Evolutionary conservation across 2,113 vertebrate genomes (phyloP).

Genomic region (Ellobius talpinus): DNA sequence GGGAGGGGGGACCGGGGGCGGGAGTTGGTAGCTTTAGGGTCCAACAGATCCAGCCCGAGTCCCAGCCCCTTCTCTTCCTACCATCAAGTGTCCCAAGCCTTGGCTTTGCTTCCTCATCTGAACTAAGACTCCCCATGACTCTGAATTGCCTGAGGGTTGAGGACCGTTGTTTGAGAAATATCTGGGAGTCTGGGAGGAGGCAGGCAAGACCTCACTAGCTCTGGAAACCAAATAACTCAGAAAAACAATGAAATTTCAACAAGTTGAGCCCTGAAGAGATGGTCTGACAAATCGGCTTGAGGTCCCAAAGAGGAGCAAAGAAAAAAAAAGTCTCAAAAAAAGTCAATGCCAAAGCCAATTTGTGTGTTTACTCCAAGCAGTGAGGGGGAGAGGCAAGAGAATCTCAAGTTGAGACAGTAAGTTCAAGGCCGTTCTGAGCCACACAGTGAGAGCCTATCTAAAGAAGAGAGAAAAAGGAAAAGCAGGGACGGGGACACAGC

Average conservation of each 20-base stretch:
- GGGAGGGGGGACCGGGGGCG: fast-evolving
- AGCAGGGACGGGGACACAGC: background rate
- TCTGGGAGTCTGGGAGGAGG: background rate
- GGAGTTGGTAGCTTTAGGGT: background rate
- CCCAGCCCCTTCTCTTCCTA: background rate
- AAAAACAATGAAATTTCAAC: background rate
- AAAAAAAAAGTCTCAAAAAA: background rate
- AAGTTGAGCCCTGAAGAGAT: background rate
- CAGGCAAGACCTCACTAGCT: background rate
- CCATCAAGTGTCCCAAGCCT: background rate
- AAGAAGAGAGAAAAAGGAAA: background rate
- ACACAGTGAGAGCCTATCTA: background rate
- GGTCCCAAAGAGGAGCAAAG: background rate
- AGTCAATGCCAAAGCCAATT: background rate
- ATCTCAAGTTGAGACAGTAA: background rate
- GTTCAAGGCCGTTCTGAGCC: background rate
- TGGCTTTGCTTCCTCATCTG: background rate
- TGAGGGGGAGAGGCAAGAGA: no score
- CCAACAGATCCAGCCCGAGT: background rate
- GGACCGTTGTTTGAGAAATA: background rate
- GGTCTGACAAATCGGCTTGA: background rate
- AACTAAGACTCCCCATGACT: background rate
- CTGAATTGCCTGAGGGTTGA: background rate
- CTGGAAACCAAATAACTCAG: background rate
- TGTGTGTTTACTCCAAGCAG: background rate